Conservation (phyloP, 2,888 invertebrate species). For the Lithophane socia region DNA sequence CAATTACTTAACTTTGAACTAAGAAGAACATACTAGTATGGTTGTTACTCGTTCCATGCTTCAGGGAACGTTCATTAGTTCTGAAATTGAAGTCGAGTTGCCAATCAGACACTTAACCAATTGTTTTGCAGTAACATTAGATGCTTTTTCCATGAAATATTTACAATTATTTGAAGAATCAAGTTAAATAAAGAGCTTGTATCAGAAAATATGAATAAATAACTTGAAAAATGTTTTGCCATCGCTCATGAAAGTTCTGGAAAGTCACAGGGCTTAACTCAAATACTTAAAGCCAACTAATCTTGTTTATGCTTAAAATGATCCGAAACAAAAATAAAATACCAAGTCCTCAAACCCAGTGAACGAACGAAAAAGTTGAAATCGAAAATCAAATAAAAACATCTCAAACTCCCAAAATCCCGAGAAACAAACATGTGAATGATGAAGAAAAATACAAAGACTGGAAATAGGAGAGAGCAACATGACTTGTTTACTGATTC, state of each 20-base stretch:
- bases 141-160: neutral
- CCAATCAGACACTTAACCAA: neutral
- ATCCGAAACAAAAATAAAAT: constrained; percentile 47
- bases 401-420: constrained; percentile 47
- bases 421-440: constrained; percentile 61
- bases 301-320: constrained; percentile 40
- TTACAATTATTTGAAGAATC: neutral
- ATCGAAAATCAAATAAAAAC: constrained; percentile 56
- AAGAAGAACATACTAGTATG: constrained; percentile 1
- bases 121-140: neutral
- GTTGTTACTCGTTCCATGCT: neutral
- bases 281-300: constrained; percentile 45
- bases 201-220: constrained; percentile 4
- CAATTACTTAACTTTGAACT: constrained; percentile 16
- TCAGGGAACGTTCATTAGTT: neutral
- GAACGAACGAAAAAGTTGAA: constrained; percentile 42
- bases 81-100: neutral
- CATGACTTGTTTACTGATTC: constrained; percentile 72
- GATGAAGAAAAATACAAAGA: constrained; percentile 57
- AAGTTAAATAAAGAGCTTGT: constrained; percentile 8
- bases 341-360: constrained; percentile 13
- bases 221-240: constrained; percentile 22
- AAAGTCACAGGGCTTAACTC: constrained; percentile 32
- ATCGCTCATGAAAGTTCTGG: constrained; percentile 13
- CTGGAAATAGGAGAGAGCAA: constrained; percentile 38